Conservation (phyloP, 2,888 invertebrate species). For the Hirtodrosophila alboralis region DNA sequence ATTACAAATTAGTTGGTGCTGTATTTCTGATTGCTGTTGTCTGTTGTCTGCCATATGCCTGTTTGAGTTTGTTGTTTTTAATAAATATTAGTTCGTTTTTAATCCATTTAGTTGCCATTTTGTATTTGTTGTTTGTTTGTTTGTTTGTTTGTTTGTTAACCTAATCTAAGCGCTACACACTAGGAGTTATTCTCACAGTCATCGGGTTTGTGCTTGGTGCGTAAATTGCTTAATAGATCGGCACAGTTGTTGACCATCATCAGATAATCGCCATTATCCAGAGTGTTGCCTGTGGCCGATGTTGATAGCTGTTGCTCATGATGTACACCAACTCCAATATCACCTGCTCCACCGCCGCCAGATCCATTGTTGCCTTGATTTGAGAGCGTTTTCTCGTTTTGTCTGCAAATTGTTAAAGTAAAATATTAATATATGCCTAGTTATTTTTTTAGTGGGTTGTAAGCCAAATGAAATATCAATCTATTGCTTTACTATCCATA, state of each 20-base stretch:
- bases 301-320: slow-evolving; percentile 55
- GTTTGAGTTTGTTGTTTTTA: slow-evolving; percentile 55
- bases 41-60: slow-evolving; percentile 23
- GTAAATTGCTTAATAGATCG: slow-evolving; percentile 86
- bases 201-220: slow-evolving; percentile 84
- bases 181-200: slow-evolving; percentile 85
- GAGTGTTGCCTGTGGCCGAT: no score
- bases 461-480: no score
- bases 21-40: slow-evolving; percentile 21
- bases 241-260: slow-evolving; percentile 87
- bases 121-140: slow-evolving; percentile 14
- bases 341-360: slow-evolving; percentile 40
- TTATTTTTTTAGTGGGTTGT: no score
- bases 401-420: no score
- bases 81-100: slow-evolving; percentile 69
- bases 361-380: slow-evolving; percentile 59
- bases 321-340: slow-evolving; percentile 47
- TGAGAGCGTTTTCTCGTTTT: slow-evolving; percentile 71
- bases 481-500: no score
- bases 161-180: slow-evolving; percentile 78
- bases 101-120: slow-evolving; percentile 46
- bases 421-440: no score
- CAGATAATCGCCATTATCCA: slow-evolving; percentile 84
- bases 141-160: slow-evolving; percentile 40
- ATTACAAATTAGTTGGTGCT: slow-evolving; percentile 65